phyloP scores from a whole-genome alignment of 1,140 invertebrate species.

The Nasonia giraulti region DNA sequence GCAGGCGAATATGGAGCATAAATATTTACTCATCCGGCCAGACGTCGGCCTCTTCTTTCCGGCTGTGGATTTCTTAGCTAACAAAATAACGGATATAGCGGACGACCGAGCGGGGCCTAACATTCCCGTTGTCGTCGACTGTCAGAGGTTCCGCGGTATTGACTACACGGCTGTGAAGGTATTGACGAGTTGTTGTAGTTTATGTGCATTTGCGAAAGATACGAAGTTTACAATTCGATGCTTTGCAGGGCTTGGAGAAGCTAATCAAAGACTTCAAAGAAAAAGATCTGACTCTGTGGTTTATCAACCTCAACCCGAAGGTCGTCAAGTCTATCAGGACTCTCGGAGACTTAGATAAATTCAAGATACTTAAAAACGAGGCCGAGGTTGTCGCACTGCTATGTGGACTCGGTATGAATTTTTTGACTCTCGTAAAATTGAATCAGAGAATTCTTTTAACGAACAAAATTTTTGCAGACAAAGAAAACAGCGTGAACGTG shows the following conservation, averaged over 20 bases:
- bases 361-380: slow-evolving; percentile 60
- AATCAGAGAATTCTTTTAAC: background rate
- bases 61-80: slow-evolving; percentile 76
- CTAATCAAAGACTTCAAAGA: slow-evolving; percentile 63
- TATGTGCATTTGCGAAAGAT: slow-evolving; percentile 45
- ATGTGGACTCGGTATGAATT: slow-evolving; percentile 6
- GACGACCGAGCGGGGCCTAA: slow-evolving; percentile 60
- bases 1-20: slow-evolving; percentile 63
- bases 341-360: slow-evolving; percentile 56
- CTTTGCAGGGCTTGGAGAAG: slow-evolving; percentile 66
- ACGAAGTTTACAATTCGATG: background rate
- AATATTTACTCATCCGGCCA: slow-evolving; percentile 77
- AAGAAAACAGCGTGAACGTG: slow-evolving; percentile 35
- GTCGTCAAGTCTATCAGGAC: slow-evolving; percentile 56
- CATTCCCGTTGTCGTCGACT: slow-evolving; percentile 78
- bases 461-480: slow-evolving; percentile 30
- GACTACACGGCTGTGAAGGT: slow-evolving; percentile 80
- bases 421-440: background rate
- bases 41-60: slow-evolving; percentile 81
- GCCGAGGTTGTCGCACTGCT: slow-evolving; percentile 57
- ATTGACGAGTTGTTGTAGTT: slow-evolving; percentile 34
- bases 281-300: slow-evolving; percentile 65
- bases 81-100: slow-evolving; percentile 72
- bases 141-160: slow-evolving; percentile 75
- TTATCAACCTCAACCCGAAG: slow-evolving; percentile 63